These are phyloP conservation scores for Megalonaias nervosa DNA, from an alignment of 1,140 invertebrate species.

Conservation along the genomic window DNA sequence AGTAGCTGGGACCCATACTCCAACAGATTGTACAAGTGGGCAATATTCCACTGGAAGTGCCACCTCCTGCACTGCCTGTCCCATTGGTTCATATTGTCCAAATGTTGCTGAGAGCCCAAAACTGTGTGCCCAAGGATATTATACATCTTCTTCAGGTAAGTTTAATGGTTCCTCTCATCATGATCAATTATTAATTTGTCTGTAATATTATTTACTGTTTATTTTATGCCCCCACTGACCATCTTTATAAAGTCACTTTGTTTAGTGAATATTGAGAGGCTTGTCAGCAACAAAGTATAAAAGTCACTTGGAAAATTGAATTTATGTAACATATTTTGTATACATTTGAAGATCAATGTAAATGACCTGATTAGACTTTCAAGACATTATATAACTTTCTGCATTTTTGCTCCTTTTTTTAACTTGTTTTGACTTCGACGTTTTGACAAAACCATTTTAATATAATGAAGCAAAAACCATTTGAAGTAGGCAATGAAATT, in stretches of 20 bases:
- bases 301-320: not conserved
- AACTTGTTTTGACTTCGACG: no score
- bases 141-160: constrained; percentile 53
- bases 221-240: not conserved
- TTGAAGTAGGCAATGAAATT: no score
- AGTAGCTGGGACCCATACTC: constrained; percentile 42
- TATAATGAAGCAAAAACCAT: no score
- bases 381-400: no score
- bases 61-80: constrained; percentile 54
- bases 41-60: constrained; percentile 50
- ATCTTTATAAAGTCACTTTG: not conserved
- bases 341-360: no score
- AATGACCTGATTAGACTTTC: no score
- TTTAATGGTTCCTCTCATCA: not conserved
- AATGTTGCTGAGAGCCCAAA: constrained; percentile 36
- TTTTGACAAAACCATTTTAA: no score
- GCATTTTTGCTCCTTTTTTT: no score
- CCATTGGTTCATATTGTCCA: constrained; percentile 54
- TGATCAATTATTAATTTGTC: not conserved
- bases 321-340: not conserved
- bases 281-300: not conserved
- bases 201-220: not conserved
- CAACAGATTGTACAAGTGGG: constrained; percentile 48
- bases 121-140: constrained; percentile 48
- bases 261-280: not conserved